Evolutionary conservation across 2,113 vertebrate genomes (phyloP), one percentile per base, ranked within the genome.

Genomic region (Promerops cafer): DNA sequence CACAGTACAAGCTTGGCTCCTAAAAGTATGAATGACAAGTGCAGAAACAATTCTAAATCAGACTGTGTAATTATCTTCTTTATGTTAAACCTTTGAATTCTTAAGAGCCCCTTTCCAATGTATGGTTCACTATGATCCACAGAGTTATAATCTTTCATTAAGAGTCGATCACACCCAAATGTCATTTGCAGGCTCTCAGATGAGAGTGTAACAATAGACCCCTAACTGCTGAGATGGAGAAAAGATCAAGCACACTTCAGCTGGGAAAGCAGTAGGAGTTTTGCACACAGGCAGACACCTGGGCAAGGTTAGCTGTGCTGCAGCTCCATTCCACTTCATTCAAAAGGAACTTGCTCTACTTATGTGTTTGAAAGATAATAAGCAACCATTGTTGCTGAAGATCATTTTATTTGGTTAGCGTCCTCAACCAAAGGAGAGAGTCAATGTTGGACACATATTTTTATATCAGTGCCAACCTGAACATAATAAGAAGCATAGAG

Each of bases 181-280:
- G 93, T 94, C 97, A 97, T 96, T 97, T 95, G 74, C 84, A 84
- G 95, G 96, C 96, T 96, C 95, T 96, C 95, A 97, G 90, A 94
- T 87, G 68, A 93, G 90, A 96, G 92, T 66, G 79, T 79, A 95
- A 97, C 96, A 97, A 97, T 68, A 93, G 97, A 95, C 85, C 65
- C 70, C 95, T 94, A 81, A 96, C 96, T 89, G 96, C 8, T 68
- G 91, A 79, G 65, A 96, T 30, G 50, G 77, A n/a, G 94, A 93
- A 88, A 87, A 95, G 95, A 98, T 96, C 96, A 97, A 98, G 97
- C 84, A 70, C 91, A 94, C 86, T 95, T 97, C 95, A 97, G 42
- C 94, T 85, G 65, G 19, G 78, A 50, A 81, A 93, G 83, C 93
- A 95, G 96, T 94, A 64, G 94, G 97, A 90, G 93, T 40, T 82